Base-by-base conservation (phyloP, 2,113 vertebrate species). In the Benitochromis conjunctus region DNA sequence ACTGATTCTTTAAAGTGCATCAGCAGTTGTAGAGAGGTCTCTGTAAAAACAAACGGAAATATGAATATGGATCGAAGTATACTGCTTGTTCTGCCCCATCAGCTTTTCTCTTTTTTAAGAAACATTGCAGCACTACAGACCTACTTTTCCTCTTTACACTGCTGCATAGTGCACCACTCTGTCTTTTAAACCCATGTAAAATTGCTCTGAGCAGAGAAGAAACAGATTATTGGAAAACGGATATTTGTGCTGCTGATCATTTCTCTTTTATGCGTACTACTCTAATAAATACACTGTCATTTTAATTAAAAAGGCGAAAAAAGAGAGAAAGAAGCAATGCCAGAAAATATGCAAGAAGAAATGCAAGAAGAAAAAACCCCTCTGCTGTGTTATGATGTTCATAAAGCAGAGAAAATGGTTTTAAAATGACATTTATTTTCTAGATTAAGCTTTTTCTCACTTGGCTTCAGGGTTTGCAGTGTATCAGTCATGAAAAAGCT, bases 31-130 rank as follows among this genome's bases (percentile, higher is more conserved):
- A 36, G 76, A 86, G 82, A 89, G 85, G 90, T 89, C 77, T 82
- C 29, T 19, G 86, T 90, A 26, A 90, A 92, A 92, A 90, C 92
- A 41, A 92, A 92, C 78, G 56, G 83, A 90, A 92, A 88, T 90
- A 91, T 93, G 93, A 94, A 94, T 94, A 94, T 94, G 94, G 88
- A 92, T 94, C 51, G 89, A 82, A 87, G 66, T 58, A 74, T 29
- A 18, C 57, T 62, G 76, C 56, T 31, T 90, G 91, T 92, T 91
- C 78, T 92, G 90, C 88, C 29, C 78, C 3, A 54, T 94, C 90
- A 94, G 91, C 91, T 90, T 81, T 88, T 79, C 34, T 51, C 55
- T 56, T 66, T 84, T 83, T 79, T 81, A n/a, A 86, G 89, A 74
- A 76, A 82, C 85, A 90, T 91, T 92, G 91, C 92, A 93, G 88